Percentiles rank a stretch among this genome's conserved stretches.
These are phyloP conservation scores for Ceryle rudis DNA, from an alignment of 2,797 vertebrate genomes.

Conservation along the genomic window DNA sequence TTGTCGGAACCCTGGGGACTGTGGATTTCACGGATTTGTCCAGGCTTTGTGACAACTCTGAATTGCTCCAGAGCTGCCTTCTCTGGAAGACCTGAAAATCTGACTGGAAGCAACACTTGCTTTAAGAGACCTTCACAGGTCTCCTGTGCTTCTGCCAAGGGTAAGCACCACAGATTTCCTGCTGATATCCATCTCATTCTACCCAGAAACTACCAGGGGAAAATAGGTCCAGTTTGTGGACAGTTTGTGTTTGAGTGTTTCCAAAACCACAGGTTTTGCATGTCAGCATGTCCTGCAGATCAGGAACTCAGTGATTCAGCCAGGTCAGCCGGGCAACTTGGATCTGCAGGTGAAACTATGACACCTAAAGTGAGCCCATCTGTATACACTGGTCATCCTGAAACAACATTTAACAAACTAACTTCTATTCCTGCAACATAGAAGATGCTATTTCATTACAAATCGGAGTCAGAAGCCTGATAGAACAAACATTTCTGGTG, in stretches of 20 bases:
- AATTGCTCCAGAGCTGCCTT: neutral
- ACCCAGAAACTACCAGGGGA: neutral
- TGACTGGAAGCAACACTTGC: neutral
- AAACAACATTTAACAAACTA: neutral
- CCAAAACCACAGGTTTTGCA: neutral
- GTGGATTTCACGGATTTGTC: neutral
- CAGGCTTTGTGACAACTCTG: neutral
- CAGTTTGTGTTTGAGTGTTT: neutral
- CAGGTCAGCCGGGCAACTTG: neutral
- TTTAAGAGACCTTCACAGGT: neutral
- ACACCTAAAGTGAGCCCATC: neutral
- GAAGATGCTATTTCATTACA: neutral
- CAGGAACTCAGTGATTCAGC: fast-evolving
- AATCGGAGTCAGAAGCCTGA: neutral
- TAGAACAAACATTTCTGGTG: neutral
- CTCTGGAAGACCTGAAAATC: neutral
- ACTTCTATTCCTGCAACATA: neutral
- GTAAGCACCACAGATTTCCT: neutral
- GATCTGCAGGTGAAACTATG: neutral
- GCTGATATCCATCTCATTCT: neutral
- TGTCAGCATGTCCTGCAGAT: neutral
- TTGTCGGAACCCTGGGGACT: fast-evolving
- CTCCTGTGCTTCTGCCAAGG: neutral
- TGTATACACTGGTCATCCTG: fast-evolving
- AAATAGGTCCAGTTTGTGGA: neutral